Evolutionary conservation across 2,888 invertebrate genomes (phyloP).

Genomic region (Desoria tigrina): DNA sequence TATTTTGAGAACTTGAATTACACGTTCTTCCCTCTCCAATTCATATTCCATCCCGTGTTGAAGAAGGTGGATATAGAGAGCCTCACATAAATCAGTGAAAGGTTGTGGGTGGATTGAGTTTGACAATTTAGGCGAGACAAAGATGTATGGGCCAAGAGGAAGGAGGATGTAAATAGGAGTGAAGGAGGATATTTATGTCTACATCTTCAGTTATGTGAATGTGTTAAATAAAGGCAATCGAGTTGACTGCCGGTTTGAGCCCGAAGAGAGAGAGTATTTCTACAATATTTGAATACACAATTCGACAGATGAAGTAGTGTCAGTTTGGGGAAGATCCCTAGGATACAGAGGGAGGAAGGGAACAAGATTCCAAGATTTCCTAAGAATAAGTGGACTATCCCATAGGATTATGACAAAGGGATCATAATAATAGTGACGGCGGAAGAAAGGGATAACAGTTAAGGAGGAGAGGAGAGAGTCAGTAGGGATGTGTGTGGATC

Average conservation of each 20-base stretch:
- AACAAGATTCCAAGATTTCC: constrained; percentile 17
- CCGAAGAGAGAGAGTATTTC: constrained; percentile 16
- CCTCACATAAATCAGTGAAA: no score
- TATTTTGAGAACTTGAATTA: no score
- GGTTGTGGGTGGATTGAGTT: no score
- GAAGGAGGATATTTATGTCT: no score
- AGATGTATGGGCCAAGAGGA: no score
- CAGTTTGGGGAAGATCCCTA: not conserved
- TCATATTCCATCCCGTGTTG: no score
- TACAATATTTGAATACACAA: constrained; percentile 48
- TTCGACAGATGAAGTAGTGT: constrained; percentile 43
- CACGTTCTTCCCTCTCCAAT: no score
- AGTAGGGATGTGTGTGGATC: constrained; percentile 17
- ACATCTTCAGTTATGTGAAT: no score
- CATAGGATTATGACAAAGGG: constrained; percentile 51
- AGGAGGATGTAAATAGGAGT: no score
- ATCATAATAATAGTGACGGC: constrained; percentile 46
- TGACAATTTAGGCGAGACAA: no score
- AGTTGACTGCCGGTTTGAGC: not conserved
- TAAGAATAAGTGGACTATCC: constrained; percentile 34
- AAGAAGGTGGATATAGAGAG: no score
- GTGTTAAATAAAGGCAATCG: no score
- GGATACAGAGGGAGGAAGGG: constrained; percentile 6
- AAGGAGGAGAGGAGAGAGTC: constrained; percentile 22
- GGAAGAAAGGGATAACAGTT: constrained; percentile 45